Conservation (phyloP, 2,113 vertebrate species). For the Gymnobelideus leadbeateri region DNA sequence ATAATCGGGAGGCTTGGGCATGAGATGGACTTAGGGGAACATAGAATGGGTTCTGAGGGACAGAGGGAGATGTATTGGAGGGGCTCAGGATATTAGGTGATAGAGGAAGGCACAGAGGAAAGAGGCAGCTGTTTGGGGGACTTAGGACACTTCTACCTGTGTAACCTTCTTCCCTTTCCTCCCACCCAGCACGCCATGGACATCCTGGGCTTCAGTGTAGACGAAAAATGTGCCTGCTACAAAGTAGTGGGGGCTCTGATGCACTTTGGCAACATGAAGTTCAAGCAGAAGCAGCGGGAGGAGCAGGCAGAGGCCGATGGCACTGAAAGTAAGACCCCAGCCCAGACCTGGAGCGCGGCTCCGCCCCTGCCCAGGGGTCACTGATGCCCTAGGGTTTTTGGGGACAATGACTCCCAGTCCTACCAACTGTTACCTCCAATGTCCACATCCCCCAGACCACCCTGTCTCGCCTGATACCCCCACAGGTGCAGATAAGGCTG, state of each 20-base stretch:
- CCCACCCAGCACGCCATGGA: slow-evolving; percentile 93
- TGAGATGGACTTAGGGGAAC: neutral
- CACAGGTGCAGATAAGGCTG: slow-evolving; percentile 95
- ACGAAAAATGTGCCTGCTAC: slow-evolving; percentile 95
- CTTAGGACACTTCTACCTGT: neutral
- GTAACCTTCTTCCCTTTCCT: fast-evolving
- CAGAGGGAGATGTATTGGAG: neutral
- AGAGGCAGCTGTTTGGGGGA: neutral
- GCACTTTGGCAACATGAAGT: slow-evolving; percentile 99
- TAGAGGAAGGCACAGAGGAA: neutral
- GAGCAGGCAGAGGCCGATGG: slow-evolving; percentile 95
- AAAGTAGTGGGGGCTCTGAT: slow-evolving; percentile 96
- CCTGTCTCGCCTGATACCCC: neutral
- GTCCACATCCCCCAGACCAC: neutral
- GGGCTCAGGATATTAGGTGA: neutral
- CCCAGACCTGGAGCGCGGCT: slow-evolving; percentile 84
- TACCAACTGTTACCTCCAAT: neutral
- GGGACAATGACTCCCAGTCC: neutral
- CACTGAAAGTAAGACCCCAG: slow-evolving; percentile 91
- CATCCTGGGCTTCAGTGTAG: slow-evolving; percentile 92
- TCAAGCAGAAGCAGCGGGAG: slow-evolving; percentile 96
- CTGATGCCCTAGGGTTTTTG: neutral
- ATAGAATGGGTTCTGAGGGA: neutral
- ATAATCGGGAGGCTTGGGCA: neutral
- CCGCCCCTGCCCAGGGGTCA: too few relatives aligned